Percentiles rank a stretch among this genome's conserved stretches.
phyloP scores from a whole-genome alignment of 2,888 invertebrate genomes.

The Drosophila lacicola region DNA sequence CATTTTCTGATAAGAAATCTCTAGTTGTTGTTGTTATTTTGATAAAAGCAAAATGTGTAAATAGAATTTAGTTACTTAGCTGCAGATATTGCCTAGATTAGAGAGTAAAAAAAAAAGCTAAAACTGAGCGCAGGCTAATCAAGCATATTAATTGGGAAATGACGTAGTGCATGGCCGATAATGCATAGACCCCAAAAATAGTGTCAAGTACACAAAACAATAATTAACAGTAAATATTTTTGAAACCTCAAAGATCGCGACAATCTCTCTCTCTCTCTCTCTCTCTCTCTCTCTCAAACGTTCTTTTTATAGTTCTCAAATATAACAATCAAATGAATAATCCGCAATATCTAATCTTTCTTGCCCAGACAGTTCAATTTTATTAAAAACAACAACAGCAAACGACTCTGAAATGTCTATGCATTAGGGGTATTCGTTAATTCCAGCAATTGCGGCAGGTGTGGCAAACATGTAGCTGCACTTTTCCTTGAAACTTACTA shows the following conservation, averaged over 20 bases:
- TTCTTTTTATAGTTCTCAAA: neutral
- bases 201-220: no score
- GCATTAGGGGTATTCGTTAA: neutral
- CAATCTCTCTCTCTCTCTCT: no score
- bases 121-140: conserved; percentile 19
- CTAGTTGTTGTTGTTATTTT: conserved; percentile 12
- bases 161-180: conserved; percentile 28
- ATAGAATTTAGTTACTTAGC: conserved; percentile 20
- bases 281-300: no score
- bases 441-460: no score
- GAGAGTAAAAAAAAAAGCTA: conserved; percentile 7
- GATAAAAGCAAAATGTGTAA: conserved; percentile 28
- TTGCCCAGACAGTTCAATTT: neutral
- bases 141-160: conserved; percentile 36
- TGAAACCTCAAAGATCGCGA: no score
- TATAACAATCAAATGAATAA: neutral
- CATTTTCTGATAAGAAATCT: conserved; percentile 32
- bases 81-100: conserved; percentile 46
- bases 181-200: neutral
- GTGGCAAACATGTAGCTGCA: no score
- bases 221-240: no score
- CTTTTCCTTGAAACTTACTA: no score
- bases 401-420: neutral
- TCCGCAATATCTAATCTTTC: conserved; percentile 4
- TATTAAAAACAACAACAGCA: no score